These are phyloP conservation scores for Branchipolynoe longqiensis DNA, from an alignment of 2,888 invertebrate genomes.

Conservation along the genomic window DNA sequence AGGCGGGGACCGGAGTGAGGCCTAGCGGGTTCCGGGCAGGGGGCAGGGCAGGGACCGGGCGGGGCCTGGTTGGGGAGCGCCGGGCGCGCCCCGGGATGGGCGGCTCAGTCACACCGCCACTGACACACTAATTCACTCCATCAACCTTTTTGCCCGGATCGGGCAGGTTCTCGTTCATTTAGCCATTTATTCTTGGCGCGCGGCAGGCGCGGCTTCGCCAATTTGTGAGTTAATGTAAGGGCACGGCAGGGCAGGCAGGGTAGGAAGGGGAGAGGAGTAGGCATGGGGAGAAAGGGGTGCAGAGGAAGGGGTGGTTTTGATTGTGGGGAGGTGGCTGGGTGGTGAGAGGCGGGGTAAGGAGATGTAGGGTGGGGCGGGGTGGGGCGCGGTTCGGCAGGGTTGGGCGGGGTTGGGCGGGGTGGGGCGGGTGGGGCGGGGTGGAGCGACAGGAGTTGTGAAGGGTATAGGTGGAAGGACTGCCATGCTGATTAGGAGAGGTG, in stretches of 20 bases:
- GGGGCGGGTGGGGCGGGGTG: slow-evolving; percentile 15
- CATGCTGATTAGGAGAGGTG: no score
- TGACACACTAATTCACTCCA: slow-evolving; percentile 52
- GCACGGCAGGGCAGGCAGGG: not conserved
- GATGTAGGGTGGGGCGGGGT: no score
- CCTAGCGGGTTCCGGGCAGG: no score
- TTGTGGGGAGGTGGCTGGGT: not conserved
- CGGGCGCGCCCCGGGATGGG: not conserved
- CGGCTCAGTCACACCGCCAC: slow-evolving; percentile 11
- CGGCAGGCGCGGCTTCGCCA: slow-evolving; percentile 50
- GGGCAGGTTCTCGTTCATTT: slow-evolving; percentile 37
- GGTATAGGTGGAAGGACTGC: no score
- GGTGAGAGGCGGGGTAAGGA: no score
- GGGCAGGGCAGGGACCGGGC: not conserved
- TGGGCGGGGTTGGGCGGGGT: slow-evolving; percentile 10
- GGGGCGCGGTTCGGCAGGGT: not conserved
- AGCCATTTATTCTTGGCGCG: slow-evolving; percentile 52
- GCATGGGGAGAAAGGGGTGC: not conserved
- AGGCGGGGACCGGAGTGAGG: slow-evolving; percentile 1
- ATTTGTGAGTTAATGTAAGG: slow-evolving; percentile 52
- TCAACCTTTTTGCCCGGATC: slow-evolving; percentile 37
- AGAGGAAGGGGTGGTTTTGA: not conserved
- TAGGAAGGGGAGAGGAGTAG: not conserved
- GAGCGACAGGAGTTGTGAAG: not conserved
- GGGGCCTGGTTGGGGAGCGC: not conserved